Evolutionary conservation across 2,888 invertebrate genomes (phyloP), one percentile per base, ranked within the genome.

Genomic region (Parnassius mnemosyne): DNA sequence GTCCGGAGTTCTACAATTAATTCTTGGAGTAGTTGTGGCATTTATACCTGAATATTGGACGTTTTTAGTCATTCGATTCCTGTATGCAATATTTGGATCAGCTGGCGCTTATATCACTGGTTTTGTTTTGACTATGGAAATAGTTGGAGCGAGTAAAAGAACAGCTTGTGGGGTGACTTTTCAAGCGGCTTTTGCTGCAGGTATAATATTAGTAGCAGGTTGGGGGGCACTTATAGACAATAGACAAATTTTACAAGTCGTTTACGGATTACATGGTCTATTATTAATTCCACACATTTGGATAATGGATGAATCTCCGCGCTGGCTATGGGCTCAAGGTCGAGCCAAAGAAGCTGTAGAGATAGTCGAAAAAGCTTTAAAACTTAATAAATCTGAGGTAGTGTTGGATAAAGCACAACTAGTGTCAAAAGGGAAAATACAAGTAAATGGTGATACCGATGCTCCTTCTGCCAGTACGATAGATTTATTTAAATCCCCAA

Each of bases 321-420:
- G 97, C 13, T 97, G 97, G 97, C 83, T 97, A 9, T 97, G 97
- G 97, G 94, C 95, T 46, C 96, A 97, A 78, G 97, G 96, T 0
- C 92, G 94, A 54, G 88, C 93, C 0, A 92, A 92, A 57, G 95
- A 97, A 83, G 95, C 97, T 0, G 93, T 96, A 0, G 92, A 93
- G 10, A 96, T 97, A 66, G 93, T 96, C 5, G 93, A 94, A 69
- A 95, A 93, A 76, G 97, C 94, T n/a, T 80, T 96, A n/a, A 94
- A 93, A 77, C 94, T 93, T 70, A 97, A 97, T 78, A 92, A 93
- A 52, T 94, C 93, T 46, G 88, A 92, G 34, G 87, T 93, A 12
- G 87, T 89, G 34, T 80, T 96, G 55, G 95, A 96, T 75, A 92
- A 92, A 71, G 93, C 94, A 0, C 93, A 94, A 67, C 93, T 94